phyloP scores from a whole-genome alignment of 1,140 invertebrate genomes.

The Arctopsyche grandis region DNA sequence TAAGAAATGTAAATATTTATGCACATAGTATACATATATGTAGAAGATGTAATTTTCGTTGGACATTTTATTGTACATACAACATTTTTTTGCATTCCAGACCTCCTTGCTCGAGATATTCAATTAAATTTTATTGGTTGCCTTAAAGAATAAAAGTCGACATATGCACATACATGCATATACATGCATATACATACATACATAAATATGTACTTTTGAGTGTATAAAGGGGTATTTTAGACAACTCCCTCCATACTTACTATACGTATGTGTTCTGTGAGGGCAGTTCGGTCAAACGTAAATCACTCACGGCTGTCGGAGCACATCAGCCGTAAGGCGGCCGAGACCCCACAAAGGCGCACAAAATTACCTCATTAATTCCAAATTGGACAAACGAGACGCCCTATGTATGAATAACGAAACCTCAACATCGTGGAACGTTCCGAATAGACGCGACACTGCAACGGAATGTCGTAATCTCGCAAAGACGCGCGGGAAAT shows the following conservation, averaged over 20 bases:
- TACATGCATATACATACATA: not conserved
- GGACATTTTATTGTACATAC: too few relatives aligned
- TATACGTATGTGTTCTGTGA: slow-evolving; percentile 3
- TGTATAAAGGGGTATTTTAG: not conserved
- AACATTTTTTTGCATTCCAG: too few relatives aligned
- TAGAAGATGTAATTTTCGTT: too few relatives aligned
- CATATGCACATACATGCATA: not conserved
- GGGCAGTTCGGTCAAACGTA: slow-evolving; percentile 43
- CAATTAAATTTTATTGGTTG: too few relatives aligned
- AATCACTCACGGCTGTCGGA: slow-evolving; percentile 54
- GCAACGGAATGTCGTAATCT: too few relatives aligned
- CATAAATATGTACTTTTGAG: not conserved
- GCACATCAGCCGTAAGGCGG: slow-evolving; percentile 44
- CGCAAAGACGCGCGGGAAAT: too few relatives aligned
- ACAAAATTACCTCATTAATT: slow-evolving; percentile 45
- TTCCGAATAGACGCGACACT: not conserved
- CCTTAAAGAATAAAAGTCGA: too few relatives aligned
- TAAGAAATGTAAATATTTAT: too few relatives aligned
- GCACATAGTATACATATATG: too few relatives aligned
- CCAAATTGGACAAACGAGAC: slow-evolving; percentile 40
- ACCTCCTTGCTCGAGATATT: too few relatives aligned
- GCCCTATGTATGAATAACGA: slow-evolving; percentile 25
- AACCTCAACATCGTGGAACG: not conserved
- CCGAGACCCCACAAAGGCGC: slow-evolving; percentile 33
- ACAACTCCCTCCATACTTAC: not conserved